phyloP scores from a whole-genome alignment of 2,113 vertebrate species.

The Mesitornis unicolor region DNA sequence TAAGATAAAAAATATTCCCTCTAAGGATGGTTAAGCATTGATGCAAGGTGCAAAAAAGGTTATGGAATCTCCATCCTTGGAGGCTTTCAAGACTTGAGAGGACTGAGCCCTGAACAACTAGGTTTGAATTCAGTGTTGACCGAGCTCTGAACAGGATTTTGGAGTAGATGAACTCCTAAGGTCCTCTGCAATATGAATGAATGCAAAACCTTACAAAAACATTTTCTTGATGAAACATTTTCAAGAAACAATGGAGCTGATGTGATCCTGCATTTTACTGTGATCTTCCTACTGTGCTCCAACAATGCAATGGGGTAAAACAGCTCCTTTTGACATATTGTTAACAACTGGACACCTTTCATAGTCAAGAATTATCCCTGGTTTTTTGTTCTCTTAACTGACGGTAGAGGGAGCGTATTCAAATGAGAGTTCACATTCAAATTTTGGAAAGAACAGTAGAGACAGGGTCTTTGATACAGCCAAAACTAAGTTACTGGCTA shows the following conservation, averaged over 20 bases:
- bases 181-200: background rate
- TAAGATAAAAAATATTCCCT: background rate
- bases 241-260: background rate
- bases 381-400: background rate
- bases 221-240: background rate
- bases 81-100: background rate
- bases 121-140: background rate
- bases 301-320: background rate
- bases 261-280: background rate
- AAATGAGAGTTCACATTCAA: background rate
- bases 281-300: background rate
- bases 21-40: background rate
- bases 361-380: background rate
- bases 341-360: background rate
- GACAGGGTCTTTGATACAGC: background rate
- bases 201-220: background rate
- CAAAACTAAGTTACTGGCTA: background rate
- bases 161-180: background rate
- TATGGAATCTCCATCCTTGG: background rate
- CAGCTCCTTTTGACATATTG: background rate
- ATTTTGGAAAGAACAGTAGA: background rate
- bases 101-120: accelerated
- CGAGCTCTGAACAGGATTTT: background rate
- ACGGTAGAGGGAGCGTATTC: background rate
- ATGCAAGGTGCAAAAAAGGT: background rate